Evolutionary conservation across 2,888 invertebrate genomes (phyloP), one percentile per base, ranked within the genome.

Genomic region (Chymomyza amoena): DNA sequence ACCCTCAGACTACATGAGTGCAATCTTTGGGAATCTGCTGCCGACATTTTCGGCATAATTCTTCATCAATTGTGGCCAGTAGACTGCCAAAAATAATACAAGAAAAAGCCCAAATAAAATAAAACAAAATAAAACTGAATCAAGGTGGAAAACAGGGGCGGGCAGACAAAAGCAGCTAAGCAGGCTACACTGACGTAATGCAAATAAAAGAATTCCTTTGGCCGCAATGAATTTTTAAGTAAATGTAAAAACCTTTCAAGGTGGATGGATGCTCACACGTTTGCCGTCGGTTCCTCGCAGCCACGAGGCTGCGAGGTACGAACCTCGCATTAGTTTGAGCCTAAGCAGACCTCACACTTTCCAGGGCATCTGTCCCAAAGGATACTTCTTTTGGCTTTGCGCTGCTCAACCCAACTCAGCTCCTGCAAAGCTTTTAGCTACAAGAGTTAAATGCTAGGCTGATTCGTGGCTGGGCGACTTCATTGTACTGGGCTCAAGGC

Each of bases 151-250:
- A 73, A 75, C 66, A 32, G 70, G 65, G 57, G 18, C 52, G 65
- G 57, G 18, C 52, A 54, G 52, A 54, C 16, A 16, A 6, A 7
- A 32, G 56, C 10, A 57, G 25, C 10, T 57, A 28, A 57, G n/a
- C n/a, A n/a, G n/a, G n/a, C n/a, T n/a, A 25, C 9, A 25, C 57
- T 54, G 16, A 15, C 61, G 57, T 60, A 69, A 73, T 67, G 69
- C 61, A 84, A 86, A 81, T 70, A 84, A 86, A 86, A 79, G 81
- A 81, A 84, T 87, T 77, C 84, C 74, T 81, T 66, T 68, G 83
- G 69, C 65, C 77, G 79, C 88, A 86, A 86, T 84, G 83, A 84
- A 88, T 84, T 87, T 86, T 86, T 86, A 86, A 83, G 16, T 25
- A 71, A 81, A 79, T 77, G 81, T 70, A 84, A 81, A 86, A 82